Evolutionary conservation across 2,888 invertebrate genomes (phyloP).

Genomic region (Diaphora mendica): DNA sequence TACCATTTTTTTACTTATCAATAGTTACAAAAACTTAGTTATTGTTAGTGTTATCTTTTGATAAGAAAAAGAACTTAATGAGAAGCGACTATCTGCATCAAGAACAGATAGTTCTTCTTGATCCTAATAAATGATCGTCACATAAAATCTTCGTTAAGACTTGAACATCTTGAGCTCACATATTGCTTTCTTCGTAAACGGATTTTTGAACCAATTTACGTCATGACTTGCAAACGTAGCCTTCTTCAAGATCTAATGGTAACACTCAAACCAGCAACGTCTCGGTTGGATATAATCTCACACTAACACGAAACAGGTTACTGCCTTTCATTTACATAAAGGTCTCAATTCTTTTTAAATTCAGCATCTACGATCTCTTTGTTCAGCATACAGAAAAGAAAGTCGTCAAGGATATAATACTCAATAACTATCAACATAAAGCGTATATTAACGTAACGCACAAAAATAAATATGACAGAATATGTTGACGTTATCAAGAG

Average conservation of each 20-base stretch:
- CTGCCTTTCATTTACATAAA: neutral
- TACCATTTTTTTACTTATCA: neutral
- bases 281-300: neutral
- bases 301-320: neutral
- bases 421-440: too few species aligned
- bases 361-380: neutral
- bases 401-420: neutral
- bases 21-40: too few species aligned
- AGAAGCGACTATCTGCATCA: neutral
- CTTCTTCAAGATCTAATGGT: slow-evolving; percentile 15
- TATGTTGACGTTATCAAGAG: neutral
- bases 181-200: slow-evolving; percentile 15
- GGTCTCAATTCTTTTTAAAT: neutral
- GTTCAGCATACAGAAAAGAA: neutral
- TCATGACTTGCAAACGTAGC: slow-evolving; percentile 36
- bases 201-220: slow-evolving; percentile 29
- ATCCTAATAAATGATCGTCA: neutral
- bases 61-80: neutral
- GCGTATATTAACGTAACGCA: neutral
- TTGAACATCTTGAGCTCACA: neutral
- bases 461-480: neutral
- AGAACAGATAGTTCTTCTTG: neutral
- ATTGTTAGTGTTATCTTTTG: neutral
- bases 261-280: slow-evolving; percentile 8
- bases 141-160: neutral